These are phyloP conservation scores for Neelides folsomi DNA, from an alignment of 2,888 invertebrate genomes.

Conservation along the genomic window DNA sequence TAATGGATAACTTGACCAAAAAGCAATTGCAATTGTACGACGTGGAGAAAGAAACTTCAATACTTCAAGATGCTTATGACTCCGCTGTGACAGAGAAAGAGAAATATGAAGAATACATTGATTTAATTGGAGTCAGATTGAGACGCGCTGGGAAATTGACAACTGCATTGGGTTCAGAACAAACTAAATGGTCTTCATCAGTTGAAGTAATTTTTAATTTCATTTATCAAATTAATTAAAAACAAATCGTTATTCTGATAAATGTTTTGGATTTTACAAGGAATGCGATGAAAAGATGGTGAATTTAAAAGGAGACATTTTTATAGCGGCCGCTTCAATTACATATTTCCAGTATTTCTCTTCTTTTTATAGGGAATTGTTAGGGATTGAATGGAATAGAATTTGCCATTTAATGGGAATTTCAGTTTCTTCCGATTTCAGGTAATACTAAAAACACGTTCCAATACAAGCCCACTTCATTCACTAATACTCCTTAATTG, in stretches of 20 bases:
- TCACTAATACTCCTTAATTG: too few species aligned
- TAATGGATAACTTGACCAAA: constrained; percentile 58
- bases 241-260: too few species aligned
- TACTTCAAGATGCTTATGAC: constrained; percentile 51
- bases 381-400: constrained; percentile 51
- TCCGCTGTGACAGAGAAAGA: constrained; percentile 61
- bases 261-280: too few species aligned
- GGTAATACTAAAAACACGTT: too few species aligned
- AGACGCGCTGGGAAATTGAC: constrained; percentile 71
- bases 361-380: constrained; percentile 50
- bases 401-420: constrained; percentile 51
- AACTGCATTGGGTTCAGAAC: constrained; percentile 73
- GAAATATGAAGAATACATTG: constrained; percentile 57
- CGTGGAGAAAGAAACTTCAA: constrained; percentile 57
- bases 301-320: constrained; percentile 70
- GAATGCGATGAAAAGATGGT: constrained; percentile 52
- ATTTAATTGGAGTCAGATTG: constrained; percentile 61
- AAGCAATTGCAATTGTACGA: constrained; percentile 70
- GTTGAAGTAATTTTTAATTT: constrained; percentile 45
- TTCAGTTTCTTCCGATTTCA: constrained; percentile 55
- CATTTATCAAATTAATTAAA: too few species aligned
- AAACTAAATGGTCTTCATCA: constrained; percentile 65
- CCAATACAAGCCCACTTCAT: too few species aligned
- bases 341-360: constrained; percentile 89
- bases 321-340: constrained; percentile 73